Evolutionary conservation across 2,797 vertebrate species (phyloP).

Genomic region (Oreochromis mossambicus): DNA sequence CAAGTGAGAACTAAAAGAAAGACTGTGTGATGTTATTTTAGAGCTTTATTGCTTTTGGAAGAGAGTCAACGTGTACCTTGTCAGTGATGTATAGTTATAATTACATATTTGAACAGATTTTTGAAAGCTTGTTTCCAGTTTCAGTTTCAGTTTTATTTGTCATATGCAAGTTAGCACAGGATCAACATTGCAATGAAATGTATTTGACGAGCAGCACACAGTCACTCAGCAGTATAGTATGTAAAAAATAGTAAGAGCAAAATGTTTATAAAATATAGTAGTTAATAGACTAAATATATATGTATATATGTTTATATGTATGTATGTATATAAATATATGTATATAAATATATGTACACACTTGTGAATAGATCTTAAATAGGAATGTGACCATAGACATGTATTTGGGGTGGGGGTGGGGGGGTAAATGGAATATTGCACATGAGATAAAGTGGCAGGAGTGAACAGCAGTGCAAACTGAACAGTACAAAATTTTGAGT

Average conservation of each 20-base stretch:
- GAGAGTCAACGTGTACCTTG: not conserved
- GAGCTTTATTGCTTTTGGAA: not conserved
- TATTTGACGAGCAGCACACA: not conserved
- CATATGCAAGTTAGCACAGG: not conserved
- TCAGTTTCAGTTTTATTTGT: not conserved
- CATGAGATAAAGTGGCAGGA: too few relatives aligned
- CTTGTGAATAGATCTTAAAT: too few relatives aligned
- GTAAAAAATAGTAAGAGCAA: too few relatives aligned
- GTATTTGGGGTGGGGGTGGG: too few relatives aligned
- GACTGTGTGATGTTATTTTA: not conserved
- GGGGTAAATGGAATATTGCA: too few relatives aligned
- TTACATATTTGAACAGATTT: not conserved
- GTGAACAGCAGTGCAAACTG: too few relatives aligned
- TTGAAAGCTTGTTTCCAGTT: not conserved
- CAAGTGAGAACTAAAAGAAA: conserved; percentile 74
- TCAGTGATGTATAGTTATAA: not conserved
- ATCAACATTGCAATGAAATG: not conserved
- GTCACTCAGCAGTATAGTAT: not conserved
- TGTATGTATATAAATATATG: too few relatives aligned
- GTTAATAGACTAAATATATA: too few relatives aligned
- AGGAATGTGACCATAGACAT: too few relatives aligned
- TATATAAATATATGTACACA: fast-evolving
- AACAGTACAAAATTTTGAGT: too few relatives aligned
- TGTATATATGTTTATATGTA: too few relatives aligned
- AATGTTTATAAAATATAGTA: too few relatives aligned